phyloP scores from a whole-genome alignment of 2,888 invertebrate species.

The Apoda limacodes region DNA sequence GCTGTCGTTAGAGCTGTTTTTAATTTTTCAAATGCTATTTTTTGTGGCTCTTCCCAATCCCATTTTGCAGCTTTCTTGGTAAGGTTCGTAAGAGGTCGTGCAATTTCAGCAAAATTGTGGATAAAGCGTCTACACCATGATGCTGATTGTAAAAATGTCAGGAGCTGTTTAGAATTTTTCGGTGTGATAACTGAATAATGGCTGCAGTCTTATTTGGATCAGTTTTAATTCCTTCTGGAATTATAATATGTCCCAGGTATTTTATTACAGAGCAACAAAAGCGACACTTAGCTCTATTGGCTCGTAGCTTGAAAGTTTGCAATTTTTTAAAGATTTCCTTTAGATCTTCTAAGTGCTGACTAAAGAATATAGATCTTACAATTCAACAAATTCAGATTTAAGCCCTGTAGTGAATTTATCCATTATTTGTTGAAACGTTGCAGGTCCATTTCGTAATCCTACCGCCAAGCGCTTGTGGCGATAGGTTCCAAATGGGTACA shows the following conservation, averaged over 20 bases:
- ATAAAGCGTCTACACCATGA: constrained; percentile 17
- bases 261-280: constrained; percentile 19
- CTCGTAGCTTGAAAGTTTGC: constrained; percentile 15
- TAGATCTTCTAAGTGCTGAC: no score
- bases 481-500: no score
- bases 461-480: no score
- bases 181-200: constrained; percentile 8
- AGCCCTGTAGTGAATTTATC: no score
- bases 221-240: constrained; percentile 20
- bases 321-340: no score
- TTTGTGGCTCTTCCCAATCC: constrained; percentile 9
- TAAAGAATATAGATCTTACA: no score
- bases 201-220: constrained; percentile 20
- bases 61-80: constrained; percentile 10
- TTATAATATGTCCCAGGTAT: constrained; percentile 23
- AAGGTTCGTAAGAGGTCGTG: constrained; percentile 7
- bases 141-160: no score
- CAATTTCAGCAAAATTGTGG: constrained; percentile 11
- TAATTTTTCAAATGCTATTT: constrained; percentile 6
- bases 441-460: no score
- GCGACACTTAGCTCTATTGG: constrained; percentile 18
- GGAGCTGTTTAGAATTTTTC: constrained; percentile 17
- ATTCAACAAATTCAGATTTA: no score
- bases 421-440: no score
- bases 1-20: constrained; percentile 5